Conservation (phyloP, 2,797 vertebrate genomes). For the Morus bassanus region DNA sequence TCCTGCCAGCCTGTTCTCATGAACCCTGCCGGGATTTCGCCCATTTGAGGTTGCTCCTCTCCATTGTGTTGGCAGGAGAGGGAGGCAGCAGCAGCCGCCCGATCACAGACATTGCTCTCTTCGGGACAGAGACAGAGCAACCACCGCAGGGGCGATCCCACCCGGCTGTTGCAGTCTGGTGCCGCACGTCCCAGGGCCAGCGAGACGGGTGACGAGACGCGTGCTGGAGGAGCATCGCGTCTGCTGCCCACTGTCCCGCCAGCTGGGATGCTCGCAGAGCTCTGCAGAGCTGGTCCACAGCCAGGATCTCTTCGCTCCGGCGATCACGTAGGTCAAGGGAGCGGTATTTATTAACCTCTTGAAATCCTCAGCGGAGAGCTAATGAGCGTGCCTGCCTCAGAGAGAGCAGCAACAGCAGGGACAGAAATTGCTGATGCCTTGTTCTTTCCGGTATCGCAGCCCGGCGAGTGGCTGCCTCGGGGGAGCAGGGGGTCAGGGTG, state of each 20-base stretch:
- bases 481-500: not conserved
- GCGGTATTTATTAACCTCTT: no score
- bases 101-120: not conserved
- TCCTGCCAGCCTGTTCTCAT: not conserved
- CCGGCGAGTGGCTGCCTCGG: not conserved
- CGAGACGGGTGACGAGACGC: not conserved
- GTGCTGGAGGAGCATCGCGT: not conserved
- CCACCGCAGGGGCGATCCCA: not conserved
- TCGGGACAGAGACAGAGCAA: not conserved
- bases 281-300: not conserved
- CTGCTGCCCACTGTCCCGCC: not conserved
- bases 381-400: not conserved
- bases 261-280: not conserved
- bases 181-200: not conserved
- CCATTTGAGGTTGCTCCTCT: not conserved
- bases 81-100: not conserved
- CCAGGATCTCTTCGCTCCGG: not conserved
- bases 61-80: not conserved
- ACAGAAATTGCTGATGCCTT: not conserved
- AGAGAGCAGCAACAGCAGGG: not conserved
- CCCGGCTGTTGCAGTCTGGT: not conserved
- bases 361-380: not conserved
- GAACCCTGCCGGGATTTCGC: not conserved
- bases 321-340: not conserved
- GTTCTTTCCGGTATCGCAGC: not conserved